Base-by-base conservation (phyloP, 2,888 invertebrate species). In the Cancer borealis region DNA sequence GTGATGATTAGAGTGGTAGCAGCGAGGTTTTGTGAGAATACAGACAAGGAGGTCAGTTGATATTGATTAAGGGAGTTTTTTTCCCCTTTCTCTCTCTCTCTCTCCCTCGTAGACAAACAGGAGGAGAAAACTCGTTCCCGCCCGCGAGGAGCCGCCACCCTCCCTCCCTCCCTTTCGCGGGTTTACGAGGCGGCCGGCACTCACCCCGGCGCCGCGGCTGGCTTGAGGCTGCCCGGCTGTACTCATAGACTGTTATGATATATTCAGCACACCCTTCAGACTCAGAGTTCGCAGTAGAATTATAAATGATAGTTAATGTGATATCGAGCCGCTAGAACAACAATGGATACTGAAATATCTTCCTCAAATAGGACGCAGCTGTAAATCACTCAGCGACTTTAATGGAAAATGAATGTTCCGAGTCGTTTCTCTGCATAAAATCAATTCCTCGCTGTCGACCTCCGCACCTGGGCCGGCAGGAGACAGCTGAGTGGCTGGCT, bases 21-120 rank as follows among this genome's bases (percentile, higher is more conserved):
- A 14, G 46, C 39, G 84, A 46, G 14, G 39, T 46, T 88, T 88
- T 46, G 88, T 88, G 39, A 88, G n/a, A 21, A 39, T 17, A 88
- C 39, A 88, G 88, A 88, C 46, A 88, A 39, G 39, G 21, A 46
- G 88, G 88, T 88, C 45, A 88, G 60, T 49, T 54, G 60, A n/a
- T 49, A 89, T 49, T 49, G 49, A 46, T 49, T 89, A 26, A 26
- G 46, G 45, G 46, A 39, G 46, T 21, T 89, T 46, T 89, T 26
- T 47, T 49, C 49, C 89, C 3, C n/a, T 14, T 30, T 26, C 89
- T 54, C 54, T 60, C 49, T 91, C 54, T n/a, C 91, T 73, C 79
- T 79, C 46, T 79, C 79, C 66, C 79, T 87, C 87, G 79, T 88
- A 84, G 30, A 87, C 92, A 73, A 73, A 73, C 73, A 73, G 66